Evolutionary conservation across 2,888 invertebrate species (phyloP).

Genomic region (Timandra comae): DNA sequence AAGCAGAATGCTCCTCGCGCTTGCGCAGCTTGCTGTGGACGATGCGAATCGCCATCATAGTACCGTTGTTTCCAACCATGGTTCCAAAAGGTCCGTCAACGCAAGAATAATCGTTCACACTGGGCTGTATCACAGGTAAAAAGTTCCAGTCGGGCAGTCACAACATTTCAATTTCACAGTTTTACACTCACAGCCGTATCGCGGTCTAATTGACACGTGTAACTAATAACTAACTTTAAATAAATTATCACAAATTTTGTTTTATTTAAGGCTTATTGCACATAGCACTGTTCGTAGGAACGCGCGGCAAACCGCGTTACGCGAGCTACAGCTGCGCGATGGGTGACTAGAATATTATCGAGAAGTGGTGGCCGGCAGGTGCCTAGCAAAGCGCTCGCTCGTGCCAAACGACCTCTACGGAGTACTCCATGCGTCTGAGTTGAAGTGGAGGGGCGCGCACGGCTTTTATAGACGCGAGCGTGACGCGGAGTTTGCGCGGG

Average conservation of each 20-base stretch:
- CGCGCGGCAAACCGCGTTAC: conserved; percentile 71
- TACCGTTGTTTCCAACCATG: conserved; percentile 91
- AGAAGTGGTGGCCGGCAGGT: conserved; percentile 75
- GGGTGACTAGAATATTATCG: conserved; percentile 74
- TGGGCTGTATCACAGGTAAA: conserved; percentile 68
- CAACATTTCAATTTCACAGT: conserved; percentile 70
- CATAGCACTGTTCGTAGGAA: conserved; percentile 76
- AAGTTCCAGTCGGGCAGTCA: conserved; percentile 74
- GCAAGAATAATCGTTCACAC: conserved; percentile 69
- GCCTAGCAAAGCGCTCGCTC: conserved; percentile 79
- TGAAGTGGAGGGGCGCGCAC: conserved; percentile 66
- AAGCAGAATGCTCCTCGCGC: conserved; percentile 86
- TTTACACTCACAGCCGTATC: conserved; percentile 73
- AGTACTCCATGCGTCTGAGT: conserved; percentile 78
- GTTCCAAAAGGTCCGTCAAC: conserved; percentile 65
- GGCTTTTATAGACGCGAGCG: conserved; percentile 65
- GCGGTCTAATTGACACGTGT: conserved; percentile 51
- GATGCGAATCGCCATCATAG: conserved; percentile 92
- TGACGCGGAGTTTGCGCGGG: conserved; percentile 55
- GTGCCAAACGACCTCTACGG: conserved; percentile 79
- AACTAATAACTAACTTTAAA: conserved; percentile 72
- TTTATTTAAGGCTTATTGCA: conserved; percentile 70
- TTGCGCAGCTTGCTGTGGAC: conserved; percentile 93
- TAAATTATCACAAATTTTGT: conserved; percentile 73
- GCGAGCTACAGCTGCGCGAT: conserved; percentile 71